Base-by-base conservation (phyloP, 2,797 vertebrate genomes). In the Acanthornis magna region DNA sequence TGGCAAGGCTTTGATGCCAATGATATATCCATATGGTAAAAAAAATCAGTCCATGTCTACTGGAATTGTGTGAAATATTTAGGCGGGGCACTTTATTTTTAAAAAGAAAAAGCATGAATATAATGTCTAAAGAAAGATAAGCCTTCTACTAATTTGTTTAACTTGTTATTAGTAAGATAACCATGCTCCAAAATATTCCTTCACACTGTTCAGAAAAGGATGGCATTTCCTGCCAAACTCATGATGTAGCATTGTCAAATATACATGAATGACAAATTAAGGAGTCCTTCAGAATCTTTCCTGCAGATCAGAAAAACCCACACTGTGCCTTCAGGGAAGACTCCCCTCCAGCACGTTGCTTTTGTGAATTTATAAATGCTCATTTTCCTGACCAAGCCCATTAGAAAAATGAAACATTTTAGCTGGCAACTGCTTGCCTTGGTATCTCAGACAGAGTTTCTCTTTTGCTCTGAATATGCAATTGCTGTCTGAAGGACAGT, bases 11-110 rank as follows among this genome's bases (percentile, higher is more conserved):
- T 92, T 66, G 16, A 13, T 71, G 27, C 5, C 9, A 40, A 6
- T 16, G 16, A 13, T 23, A 48, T 7, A 67, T 16, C 25, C 16
- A 7, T n/a, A 57, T 21, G 7, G 17, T 22, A 80, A 66, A 5
- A 61, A 50, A 60, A 45, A 36, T 0, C 3, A 7, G 14, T 7
- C 5, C 5, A 11, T 1, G 2, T 29, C 19, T 60, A 15, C 16
- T 21, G 16, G 30, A 70, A 60, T 17, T 48, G 12, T 70, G 47
- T 19, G 23, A 38, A 76, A 70, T 4, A 36, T 72, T 78, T 27
- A 67, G 30, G 36, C 6, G 29, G 5, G 16, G 7, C 7, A 32
- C 16, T 23, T 26, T 71, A 42, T 67, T 81, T 75, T 60, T 77
- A 43, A 10, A 34, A 58, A 26, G 22, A 57, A 34, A 45, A 78